Evolutionary conservation across 2,888 invertebrate genomes (phyloP), one percentile per base, ranked within the genome.

Genomic region (Creontiades dilutus): DNA sequence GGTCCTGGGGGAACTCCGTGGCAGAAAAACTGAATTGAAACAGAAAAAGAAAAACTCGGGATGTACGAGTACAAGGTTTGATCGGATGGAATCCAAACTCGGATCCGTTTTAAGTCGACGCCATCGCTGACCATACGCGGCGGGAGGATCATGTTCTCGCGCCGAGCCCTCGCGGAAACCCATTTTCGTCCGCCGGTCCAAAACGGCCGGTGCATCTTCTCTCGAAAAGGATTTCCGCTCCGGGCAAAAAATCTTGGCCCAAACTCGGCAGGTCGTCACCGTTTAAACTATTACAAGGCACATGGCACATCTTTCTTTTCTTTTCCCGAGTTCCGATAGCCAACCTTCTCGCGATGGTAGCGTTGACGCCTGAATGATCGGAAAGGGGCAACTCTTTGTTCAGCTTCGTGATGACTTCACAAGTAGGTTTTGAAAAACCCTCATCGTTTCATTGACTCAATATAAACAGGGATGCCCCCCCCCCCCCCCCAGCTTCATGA

Each of bases 51-150:
- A 9, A 68, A 68, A 27, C 68, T 4, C 0, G 12, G 5, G 11
- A 23, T 23, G 68, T 12, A 68, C 68, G 23, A 68, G 68, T 12
- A 68, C 68, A 68, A 68, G 23, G 68, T 7, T 68, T 5, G 68
- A 68, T 68, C 12, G 68, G 68, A 68, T 68, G 19, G 23, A 68
- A 68, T 68, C 68, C 68, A 68, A 68, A 68, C 68, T 23, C 68
- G 23, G 23, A 23, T 13, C 23, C 23, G 23, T 68, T 23, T 27
- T 27, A 4, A 37, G 7, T 7, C 37, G 37, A 37, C 37, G 2
- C 7, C 37, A 37, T 37, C 68, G 12, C 23, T 11, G 23, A 23
- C 68, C 68, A 13, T 68, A 23, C 23, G 23, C 68, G 68, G 68
- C 12, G 7, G 23, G 13, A 68, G 23, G 68, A 7, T 68, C 68